Base-by-base conservation (phyloP, 2,113 vertebrate species). In the Cygnus atratus region DNA sequence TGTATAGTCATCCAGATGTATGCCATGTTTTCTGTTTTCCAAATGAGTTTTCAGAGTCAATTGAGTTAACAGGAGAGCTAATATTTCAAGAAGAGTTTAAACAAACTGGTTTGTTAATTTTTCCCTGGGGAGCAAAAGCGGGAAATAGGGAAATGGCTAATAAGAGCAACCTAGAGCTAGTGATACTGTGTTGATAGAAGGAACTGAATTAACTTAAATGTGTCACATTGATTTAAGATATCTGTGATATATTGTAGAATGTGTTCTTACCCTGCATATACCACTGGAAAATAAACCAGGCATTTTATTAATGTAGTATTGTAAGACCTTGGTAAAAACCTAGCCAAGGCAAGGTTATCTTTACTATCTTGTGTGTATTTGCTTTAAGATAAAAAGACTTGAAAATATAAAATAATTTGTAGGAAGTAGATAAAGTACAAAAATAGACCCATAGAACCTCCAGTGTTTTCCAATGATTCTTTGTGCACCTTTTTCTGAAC, bases 1-100 rank as follows among this genome's bases (percentile, higher is more conserved):
- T 17, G 18, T 72, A 52, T 20, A 82, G 52, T 48, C 65, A 39
- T 68, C 25, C 80, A 68, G 15, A 77, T 61, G 55, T 74, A 71
- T 33, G 18, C 29, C 76, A 1, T 58, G 63, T 65, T 96, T 96
- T 80, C 74, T 93, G 29, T 94, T 96, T 96, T 94, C 66, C 61
- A 93, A 87, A 92, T 95, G 71, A 92, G 46, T 95, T 96, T 92
- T 93, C 11, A 5, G 68, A 95, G 94, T 91, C 95, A 93, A 61
- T 68, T 87, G 67, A 65, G 81, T 94, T 93, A 93, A 88, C 88
- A 91, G 84, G 68, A 85, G 82, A 96, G 67, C 92, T 96, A 96
- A 92, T 95, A 93, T 96, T 96, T 96, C 93, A 90, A 94, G 52
- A 88, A 73, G 61, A 95, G 72, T 96, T 95, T 95, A 93, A 93